These are phyloP conservation scores for Nymphalis polychloros DNA, from an alignment of 2,888 invertebrate species.

Conservation along the genomic window DNA sequence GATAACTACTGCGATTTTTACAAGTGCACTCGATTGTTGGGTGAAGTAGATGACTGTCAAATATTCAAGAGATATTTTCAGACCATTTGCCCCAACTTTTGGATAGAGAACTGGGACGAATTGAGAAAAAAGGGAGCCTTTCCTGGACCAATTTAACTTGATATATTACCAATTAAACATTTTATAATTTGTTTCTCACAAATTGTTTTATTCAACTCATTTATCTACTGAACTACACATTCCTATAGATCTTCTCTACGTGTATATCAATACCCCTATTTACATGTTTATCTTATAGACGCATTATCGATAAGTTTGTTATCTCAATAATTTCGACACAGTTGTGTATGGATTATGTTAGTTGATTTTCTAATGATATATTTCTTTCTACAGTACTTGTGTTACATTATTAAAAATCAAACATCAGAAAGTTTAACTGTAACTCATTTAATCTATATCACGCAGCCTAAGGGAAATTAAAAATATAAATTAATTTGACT, in stretches of 20 bases:
- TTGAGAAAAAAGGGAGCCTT: conserved; percentile 68
- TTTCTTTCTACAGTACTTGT: background rate
- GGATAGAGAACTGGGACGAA: conserved; percentile 73
- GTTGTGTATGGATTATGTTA: too few species aligned
- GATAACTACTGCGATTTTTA: conserved; percentile 74
- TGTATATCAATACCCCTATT: too few species aligned
- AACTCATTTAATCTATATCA: conserved; percentile 64
- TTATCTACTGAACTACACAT: too few species aligned
- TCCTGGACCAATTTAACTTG: conserved; percentile 63
- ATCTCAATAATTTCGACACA: too few species aligned
- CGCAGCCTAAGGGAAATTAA: conserved; percentile 56
- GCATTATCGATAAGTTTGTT: too few species aligned
- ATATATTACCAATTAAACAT: background rate
- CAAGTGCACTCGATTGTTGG: conserved; percentile 66
- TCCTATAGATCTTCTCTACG: too few species aligned
- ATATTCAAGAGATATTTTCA: conserved; percentile 76
- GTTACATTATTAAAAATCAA: conserved; percentile 30
- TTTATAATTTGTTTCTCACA: background rate
- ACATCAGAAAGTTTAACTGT: conserved; percentile 45
- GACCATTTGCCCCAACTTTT: conserved; percentile 72
- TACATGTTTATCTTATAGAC: too few species aligned
- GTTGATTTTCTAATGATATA: background rate
- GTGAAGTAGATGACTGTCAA: conserved; percentile 69
- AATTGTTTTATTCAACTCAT: background rate
- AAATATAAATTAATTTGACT: conserved; percentile 59